Evolutionary conservation across 2,888 invertebrate species (phyloP).

Genomic region (Trypoxylon attenuatum): DNA sequence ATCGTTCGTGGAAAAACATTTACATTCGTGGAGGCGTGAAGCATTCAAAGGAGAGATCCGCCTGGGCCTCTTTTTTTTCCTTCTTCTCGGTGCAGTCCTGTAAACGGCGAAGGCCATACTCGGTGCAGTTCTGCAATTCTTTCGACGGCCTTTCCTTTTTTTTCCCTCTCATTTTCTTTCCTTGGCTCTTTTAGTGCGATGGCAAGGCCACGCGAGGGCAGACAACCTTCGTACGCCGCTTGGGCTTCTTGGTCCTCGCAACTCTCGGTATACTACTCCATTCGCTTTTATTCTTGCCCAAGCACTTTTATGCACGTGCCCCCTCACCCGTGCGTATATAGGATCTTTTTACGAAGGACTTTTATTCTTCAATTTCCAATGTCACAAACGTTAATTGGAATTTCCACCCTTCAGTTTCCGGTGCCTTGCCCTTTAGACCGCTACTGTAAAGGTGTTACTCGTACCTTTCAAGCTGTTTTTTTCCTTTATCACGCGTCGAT

Average conservation of each 20-base stretch:
- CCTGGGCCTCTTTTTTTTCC: conserved; percentile 13
- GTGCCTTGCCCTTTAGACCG: not conserved
- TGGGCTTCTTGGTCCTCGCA: conserved; percentile 45
- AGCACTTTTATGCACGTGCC: too few relatives aligned
- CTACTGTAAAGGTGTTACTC: conserved; percentile 8
- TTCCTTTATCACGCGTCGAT: conserved; percentile 42
- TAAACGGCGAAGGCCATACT: conserved; percentile 54
- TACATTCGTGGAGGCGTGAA: conserved; percentile 4
- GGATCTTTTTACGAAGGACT: too few relatives aligned
- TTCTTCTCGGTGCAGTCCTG: conserved; percentile 43
- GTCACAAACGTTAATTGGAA: too few relatives aligned
- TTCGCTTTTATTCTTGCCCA: conserved; percentile 37
- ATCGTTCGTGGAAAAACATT: not conserved
- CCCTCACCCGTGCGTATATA: too few relatives aligned
- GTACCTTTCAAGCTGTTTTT: conserved; percentile 1
- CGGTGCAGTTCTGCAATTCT: conserved; percentile 52
- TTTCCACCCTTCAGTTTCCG: not conserved
- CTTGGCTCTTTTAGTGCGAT: conserved; percentile 54
- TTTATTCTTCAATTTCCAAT: too few relatives aligned
- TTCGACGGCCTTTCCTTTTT: conserved; percentile 51
- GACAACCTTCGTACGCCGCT: conserved; percentile 69
- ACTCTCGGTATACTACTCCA: not conserved
- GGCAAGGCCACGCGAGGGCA: conserved; percentile 68
- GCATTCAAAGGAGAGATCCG: not conserved
- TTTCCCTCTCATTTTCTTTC: conserved; percentile 3